Evolutionary conservation across 2,888 invertebrate genomes (phyloP).

Genomic region (Eupsilia transversa): DNA sequence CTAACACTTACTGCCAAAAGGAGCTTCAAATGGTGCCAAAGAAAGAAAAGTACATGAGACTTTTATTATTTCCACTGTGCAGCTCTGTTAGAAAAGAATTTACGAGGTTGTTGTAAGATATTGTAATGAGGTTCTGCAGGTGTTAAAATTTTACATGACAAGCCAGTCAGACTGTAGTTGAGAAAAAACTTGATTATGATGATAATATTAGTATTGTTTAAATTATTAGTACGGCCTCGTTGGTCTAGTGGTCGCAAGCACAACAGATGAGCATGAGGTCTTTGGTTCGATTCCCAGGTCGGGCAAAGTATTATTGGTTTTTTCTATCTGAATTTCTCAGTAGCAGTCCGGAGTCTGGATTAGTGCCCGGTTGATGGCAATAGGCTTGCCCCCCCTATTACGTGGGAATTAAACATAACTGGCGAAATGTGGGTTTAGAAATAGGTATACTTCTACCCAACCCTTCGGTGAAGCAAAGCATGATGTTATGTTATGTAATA

Average conservation of each 20-base stretch:
- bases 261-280: background rate
- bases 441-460: background rate
- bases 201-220: background rate
- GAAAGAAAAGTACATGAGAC: slow-evolving; percentile 46
- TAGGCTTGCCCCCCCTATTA: background rate
- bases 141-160: background rate
- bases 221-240: background rate
- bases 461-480: background rate
- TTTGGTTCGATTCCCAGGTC: background rate
- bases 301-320: background rate
- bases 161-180: background rate
- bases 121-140: slow-evolving; percentile 14
- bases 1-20: slow-evolving; percentile 56
- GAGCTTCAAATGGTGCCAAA: slow-evolving; percentile 44
- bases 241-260: background rate
- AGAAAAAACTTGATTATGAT: background rate
- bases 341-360: background rate
- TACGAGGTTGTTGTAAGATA: slow-evolving; percentile 24
- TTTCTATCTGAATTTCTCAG: background rate
- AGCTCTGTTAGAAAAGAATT: slow-evolving; percentile 20
- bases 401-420: background rate
- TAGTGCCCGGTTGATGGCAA: background rate
- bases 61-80: slow-evolving; percentile 47
- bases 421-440: background rate
- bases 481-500: background rate